Base-by-base conservation (phyloP, 2,888 invertebrate species). In the Mesorhabditis sp. region DNA sequence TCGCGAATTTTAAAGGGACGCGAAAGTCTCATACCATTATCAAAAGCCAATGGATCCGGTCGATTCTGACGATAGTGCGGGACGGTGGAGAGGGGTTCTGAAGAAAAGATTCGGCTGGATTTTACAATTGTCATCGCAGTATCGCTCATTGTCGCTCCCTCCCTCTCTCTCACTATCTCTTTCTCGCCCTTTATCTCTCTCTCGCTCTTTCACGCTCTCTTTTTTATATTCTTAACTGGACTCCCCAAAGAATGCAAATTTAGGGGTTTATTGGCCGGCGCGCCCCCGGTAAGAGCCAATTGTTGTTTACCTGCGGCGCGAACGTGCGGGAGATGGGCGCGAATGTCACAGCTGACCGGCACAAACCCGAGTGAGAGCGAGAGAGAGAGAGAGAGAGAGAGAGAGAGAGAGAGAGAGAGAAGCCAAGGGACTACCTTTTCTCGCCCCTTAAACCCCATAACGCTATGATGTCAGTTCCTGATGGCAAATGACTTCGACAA, bases 151-250 rank as follows among this genome's bases (percentile, higher is more conserved):
- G 15, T n/a, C 64, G 7, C 64, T 63, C 28, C n/a, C n/a, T n/a
- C 7, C 1, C n/a, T 50, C 58, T 50, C 58, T 50, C 7, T 50
- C 58, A 2, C 58, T 63, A 1, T 63, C 64, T 63, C 28, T 63
- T 3, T 63, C 28, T 63, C 64, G 2, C n/a, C 3, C 64, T 63
- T 41, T 63, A 7, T 63, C 64, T 63, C 28, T 63, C 64, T 63
- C 28, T 28, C 64, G 7, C 64, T 63, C 64, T 63, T 41, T 2
- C 64, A 13, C 28, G 10, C 58, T 50, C 58, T 50, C 58, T 50
- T 50, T 50, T 50, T 50, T 50, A 10, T 50, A 13, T 50, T n/a
- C n/a, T 28, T 28, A 28, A 28, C 28, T 28, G 28, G 2, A 28
- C 28, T 28, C 28, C 28, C 28, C 28, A 28, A 28, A 28, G 28